Percentiles rank a stretch among this genome's conserved stretches.
These are phyloP conservation scores for Melanotaenia boesemani DNA, from an alignment of 2,797 vertebrate genomes.

Conservation along the genomic window DNA sequence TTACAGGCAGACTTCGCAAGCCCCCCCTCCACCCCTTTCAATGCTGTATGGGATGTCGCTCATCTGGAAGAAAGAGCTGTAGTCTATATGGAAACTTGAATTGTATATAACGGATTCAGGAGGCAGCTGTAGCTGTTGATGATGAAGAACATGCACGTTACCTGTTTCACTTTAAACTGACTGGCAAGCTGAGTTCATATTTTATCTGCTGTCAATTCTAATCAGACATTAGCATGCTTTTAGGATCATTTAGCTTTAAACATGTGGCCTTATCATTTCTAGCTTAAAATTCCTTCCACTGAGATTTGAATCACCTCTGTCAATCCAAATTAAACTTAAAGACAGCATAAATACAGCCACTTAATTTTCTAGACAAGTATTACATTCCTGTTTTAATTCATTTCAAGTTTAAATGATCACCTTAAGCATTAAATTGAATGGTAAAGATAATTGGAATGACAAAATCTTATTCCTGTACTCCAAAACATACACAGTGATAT, in stretches of 20 bases:
- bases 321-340: neutral
- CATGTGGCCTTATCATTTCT: neutral
- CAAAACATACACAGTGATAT: neutral
- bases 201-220: neutral
- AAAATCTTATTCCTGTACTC: neutral
- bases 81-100: slow-evolving; percentile 12
- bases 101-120: neutral
- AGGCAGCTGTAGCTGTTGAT: neutral
- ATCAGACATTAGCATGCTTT: neutral
- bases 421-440: neutral
- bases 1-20: slow-evolving; percentile 71
- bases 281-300: neutral
- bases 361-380: neutral
- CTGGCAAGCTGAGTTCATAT: neutral
- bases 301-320: neutral
- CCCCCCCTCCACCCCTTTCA: slow-evolving; percentile 10
- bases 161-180: neutral
- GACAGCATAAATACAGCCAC: neutral
- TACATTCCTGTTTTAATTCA: neutral
- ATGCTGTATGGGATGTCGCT: slow-evolving; percentile 47
- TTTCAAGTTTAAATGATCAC: neutral
- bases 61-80: slow-evolving; percentile 5
- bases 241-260: neutral
- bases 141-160: neutral
- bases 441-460: neutral